These are phyloP conservation scores for Heptranchias perlo DNA, from an alignment of 2,113 vertebrate species.

Conservation along the genomic window DNA sequence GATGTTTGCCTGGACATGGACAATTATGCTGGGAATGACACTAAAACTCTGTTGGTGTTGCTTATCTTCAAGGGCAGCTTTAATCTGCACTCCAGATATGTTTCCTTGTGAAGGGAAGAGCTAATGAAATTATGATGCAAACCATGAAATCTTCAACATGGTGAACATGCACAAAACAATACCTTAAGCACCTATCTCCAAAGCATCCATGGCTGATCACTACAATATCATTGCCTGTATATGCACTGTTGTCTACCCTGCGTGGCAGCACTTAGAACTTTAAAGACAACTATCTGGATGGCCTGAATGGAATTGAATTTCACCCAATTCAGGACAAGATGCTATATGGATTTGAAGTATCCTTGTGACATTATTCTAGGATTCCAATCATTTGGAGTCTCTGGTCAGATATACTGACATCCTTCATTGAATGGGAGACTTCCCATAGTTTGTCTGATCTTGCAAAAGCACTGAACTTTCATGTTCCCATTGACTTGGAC, in stretches of 20 bases:
- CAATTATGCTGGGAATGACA: not conserved
- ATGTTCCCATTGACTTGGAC: too few species aligned
- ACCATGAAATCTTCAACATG: not conserved
- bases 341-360: not conserved
- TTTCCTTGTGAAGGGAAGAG: not conserved
- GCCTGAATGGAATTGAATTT: not conserved
- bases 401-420: not conserved
- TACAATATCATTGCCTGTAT: not conserved
- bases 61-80: not conserved
- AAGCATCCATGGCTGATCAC: not conserved
- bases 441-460: not conserved
- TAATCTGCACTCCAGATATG: not conserved
- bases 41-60: not conserved
- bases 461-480: not conserved
- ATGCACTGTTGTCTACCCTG: not conserved
- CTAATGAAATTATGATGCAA: not conserved
- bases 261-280: not conserved
- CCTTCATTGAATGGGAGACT: not conserved
- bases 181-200: not conserved
- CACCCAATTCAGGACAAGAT: not conserved
- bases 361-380: not conserved
- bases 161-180: not conserved
- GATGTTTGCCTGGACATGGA: not conserved
- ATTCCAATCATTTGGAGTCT: not conserved
- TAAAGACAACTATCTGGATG: not conserved